Conservation (phyloP, 2,797 vertebrate genomes). For the Poecilia picta region DNA sequence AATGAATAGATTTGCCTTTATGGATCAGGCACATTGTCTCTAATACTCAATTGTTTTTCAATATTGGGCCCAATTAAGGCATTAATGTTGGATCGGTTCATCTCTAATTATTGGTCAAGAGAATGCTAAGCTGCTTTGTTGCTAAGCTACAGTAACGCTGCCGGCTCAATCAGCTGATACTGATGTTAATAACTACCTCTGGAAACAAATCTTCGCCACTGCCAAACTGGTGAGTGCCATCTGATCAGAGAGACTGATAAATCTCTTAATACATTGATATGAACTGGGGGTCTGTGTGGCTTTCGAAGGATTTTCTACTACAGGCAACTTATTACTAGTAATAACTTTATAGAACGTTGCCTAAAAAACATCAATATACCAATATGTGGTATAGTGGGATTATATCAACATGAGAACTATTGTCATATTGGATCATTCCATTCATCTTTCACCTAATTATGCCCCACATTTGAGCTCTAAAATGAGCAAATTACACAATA, state of each 20-base stretch:
- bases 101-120: neutral
- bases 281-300: neutral
- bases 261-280: neutral
- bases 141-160: neutral
- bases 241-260: neutral
- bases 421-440: neutral
- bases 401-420: neutral
- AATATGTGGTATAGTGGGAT: neutral
- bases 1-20: too few relatives aligned
- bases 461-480: neutral
- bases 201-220: neutral
- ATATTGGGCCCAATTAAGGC: too few relatives aligned
- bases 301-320: neutral
- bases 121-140: neutral
- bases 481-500: neutral
- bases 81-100: too few relatives aligned
- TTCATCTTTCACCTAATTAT: neutral
- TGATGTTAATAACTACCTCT: neutral
- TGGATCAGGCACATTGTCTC: too few relatives aligned
- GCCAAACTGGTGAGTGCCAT: neutral
- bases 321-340: neutral
- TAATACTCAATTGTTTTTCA: too few relatives aligned
- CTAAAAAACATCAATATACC: neutral
- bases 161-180: neutral
- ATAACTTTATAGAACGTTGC: neutral